Evolutionary conservation across 2,797 vertebrate species (phyloP).

Genomic region (Pseudocheirus occidentalis): DNA sequence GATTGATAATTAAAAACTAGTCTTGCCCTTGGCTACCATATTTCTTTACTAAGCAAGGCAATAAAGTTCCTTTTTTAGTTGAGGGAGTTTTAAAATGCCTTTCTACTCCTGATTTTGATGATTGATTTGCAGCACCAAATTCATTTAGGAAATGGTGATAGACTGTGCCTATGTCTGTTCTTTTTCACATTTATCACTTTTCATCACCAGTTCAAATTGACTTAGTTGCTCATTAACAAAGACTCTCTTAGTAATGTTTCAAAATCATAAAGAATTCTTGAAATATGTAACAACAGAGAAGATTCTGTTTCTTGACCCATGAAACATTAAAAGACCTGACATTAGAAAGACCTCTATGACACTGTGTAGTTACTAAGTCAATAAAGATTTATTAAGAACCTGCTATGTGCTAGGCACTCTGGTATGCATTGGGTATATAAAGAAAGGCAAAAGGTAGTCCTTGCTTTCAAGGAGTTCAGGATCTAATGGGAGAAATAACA

Average conservation of each 20-base stretch:
- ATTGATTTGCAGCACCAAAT: neutral
- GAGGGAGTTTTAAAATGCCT: neutral
- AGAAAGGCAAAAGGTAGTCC: neutral
- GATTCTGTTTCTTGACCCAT: neutral
- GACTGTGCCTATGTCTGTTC: neutral
- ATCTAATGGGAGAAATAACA: neutral
- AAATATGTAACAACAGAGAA: neutral
- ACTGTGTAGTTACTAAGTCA: neutral
- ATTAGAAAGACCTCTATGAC: neutral
- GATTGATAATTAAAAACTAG: neutral
- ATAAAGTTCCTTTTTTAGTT: neutral
- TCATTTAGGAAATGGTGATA: neutral
- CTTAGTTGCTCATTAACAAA: neutral
- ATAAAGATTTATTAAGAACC: neutral
- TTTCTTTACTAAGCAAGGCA: neutral
- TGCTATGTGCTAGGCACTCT: neutral
- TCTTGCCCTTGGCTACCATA: neutral
- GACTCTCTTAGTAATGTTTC: neutral
- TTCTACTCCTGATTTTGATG: neutral
- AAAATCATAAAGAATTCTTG: neutral
- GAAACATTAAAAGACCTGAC: neutral
- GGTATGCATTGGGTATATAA: neutral
- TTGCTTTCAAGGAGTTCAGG: neutral
- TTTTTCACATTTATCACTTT: neutral
- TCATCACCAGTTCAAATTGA: neutral